A percentile compares a stretch with the other conserved stretches of the same genome.
phyloP scores from a whole-genome alignment of 1,140 invertebrate genomes.

The Protaetia brevitarsis region DNA sequence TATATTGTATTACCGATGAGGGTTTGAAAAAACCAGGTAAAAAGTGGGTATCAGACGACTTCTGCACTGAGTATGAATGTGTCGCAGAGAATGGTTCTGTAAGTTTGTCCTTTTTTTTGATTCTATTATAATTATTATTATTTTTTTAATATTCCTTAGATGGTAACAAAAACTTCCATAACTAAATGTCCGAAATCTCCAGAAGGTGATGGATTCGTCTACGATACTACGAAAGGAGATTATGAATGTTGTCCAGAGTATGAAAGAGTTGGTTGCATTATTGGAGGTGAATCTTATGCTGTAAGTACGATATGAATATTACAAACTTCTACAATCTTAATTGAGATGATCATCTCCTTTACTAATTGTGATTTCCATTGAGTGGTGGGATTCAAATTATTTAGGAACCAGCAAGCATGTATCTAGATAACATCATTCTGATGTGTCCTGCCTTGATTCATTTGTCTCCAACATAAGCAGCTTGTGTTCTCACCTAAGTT shows the following conservation, averaged over 20 bases:
- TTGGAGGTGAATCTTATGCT: constrained; percentile 52
- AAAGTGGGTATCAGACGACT: constrained; percentile 58
- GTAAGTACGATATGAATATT: background rate
- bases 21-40: constrained; percentile 51
- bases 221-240: background rate
- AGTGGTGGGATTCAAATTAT: constrained; percentile 20
- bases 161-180: background rate
- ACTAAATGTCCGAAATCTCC: background rate
- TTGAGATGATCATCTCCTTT: too few species aligned
- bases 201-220: background rate
- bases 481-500: too few species aligned
- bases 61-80: constrained; percentile 60
- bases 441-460: too few species aligned
- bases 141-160: constrained; percentile 37
- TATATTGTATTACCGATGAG: constrained; percentile 59
- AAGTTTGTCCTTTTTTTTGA: constrained; percentile 36
- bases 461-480: too few species aligned
- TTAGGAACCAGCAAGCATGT: too few species aligned
- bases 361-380: too few species aligned
- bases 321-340: background rate
- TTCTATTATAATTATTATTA: background rate
- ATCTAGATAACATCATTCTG: too few species aligned
- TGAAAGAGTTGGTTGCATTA: background rate
- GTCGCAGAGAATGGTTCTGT: constrained; percentile 54
- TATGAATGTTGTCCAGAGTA: background rate